These are phyloP conservation scores for Cynopterus sphinx DNA, from an alignment of 2,797 vertebrate species.

Conservation along the genomic window DNA sequence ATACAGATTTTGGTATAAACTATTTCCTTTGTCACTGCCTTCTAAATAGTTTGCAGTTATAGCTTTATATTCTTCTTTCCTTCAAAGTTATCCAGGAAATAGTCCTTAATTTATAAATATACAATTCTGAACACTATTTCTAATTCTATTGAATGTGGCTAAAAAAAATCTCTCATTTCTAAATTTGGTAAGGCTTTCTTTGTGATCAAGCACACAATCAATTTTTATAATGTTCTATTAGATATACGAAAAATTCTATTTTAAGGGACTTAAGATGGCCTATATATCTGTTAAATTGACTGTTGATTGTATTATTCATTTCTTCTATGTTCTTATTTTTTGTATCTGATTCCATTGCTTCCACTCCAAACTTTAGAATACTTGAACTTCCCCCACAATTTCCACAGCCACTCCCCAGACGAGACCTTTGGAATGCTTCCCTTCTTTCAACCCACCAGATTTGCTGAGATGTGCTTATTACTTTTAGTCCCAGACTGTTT, in stretches of 20 bases:
- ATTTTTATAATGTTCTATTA: background rate
- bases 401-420: background rate
- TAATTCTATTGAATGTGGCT: conserved; percentile 30
- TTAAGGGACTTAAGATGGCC: background rate
- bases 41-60: background rate
- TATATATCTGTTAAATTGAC: background rate
- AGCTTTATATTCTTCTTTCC: conserved; percentile 6
- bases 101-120: conserved; percentile 17
- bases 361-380: background rate
- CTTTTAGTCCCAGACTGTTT: conserved; percentile 55
- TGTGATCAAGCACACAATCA: background rate
- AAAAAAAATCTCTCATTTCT: conserved; percentile 23
- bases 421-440: conserved; percentile 29
- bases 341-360: background rate
- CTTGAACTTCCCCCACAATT: background rate
- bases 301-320: background rate
- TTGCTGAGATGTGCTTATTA: conserved; percentile 52
- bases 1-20: background rate
- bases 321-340: background rate
- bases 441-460: conserved; percentile 38
- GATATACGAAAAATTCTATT: background rate
- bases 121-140: background rate
- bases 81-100: background rate
- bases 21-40: background rate
- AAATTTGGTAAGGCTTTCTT: conserved; percentile 12